Evolutionary conservation across 2,888 invertebrate genomes (phyloP).

Genomic region (Dorcus hopei): DNA sequence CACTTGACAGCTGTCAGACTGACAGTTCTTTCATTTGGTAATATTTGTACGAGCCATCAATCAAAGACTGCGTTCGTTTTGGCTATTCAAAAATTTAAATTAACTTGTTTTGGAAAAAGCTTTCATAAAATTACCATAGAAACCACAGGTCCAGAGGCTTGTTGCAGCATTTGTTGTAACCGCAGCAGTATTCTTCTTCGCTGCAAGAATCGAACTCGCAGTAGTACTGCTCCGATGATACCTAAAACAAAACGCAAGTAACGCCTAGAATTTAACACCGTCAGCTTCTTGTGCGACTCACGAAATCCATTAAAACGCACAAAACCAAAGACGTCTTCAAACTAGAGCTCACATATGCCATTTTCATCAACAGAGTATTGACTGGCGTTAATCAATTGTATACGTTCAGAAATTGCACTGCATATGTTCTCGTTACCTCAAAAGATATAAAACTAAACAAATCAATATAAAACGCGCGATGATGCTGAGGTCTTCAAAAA

Average conservation of each 20-base stretch:
- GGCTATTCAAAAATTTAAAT: too few species aligned
- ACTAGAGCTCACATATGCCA: slow-evolving; percentile 3
- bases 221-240: slow-evolving; percentile 22
- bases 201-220: slow-evolving; percentile 41
- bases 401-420: too few species aligned
- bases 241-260: neutral
- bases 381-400: too few species aligned
- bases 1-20: too few species aligned
- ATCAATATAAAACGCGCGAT: too few species aligned
- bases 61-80: neutral
- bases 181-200: slow-evolving; percentile 42
- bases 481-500: too few species aligned
- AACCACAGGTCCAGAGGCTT: slow-evolving; percentile 38
- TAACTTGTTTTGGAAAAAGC: neutral
- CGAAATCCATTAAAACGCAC: slow-evolving; percentile 1
- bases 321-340: neutral
- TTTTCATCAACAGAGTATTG: neutral
- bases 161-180: slow-evolving; percentile 42
- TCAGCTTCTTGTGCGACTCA: neutral
- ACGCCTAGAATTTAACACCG: neutral
- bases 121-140: slow-evolving; percentile 36
- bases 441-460: too few species aligned
- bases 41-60: too few species aligned
- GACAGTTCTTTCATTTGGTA: too few species aligned
- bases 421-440: too few species aligned